Base-by-base conservation (phyloP, 2,113 vertebrate genomes). In the Triplophysa siluroides region DNA sequence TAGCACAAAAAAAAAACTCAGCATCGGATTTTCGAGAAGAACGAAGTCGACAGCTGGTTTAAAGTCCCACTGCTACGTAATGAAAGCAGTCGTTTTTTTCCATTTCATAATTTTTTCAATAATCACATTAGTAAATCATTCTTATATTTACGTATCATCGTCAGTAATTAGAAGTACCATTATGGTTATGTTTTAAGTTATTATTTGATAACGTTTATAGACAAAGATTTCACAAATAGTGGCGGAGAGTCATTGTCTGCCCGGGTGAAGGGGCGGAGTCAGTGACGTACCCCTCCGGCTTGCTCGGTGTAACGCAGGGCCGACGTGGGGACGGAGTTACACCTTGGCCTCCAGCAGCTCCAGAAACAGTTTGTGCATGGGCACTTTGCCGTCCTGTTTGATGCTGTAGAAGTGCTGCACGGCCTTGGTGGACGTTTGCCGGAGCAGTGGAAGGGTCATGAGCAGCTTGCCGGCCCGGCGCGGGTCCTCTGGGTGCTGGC, bases 281-380 rank as follows among this genome's bases (percentile, higher is more conserved):
- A 64, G 62, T 45, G 71, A 80, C 82, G 73, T 81, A 71, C 75
- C 84, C 85, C 63, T 82, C 60, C 63, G 29, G 64, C 85, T 89
- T 89, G 86, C 86, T 91, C 89, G 88, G 90, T 89, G 78, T 83
- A 70, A 61, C 64, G 68, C 69, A 38, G 76, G 89, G 89, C 87
- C 81, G 64, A 21, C 14, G 88, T 87, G 86, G 85, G 86, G 89
- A 86, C 60, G 88, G 90, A 92, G 93, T 98, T 96, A 99, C 91
- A 98, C 97, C 94, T 99, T 99, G 91, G 97, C 97, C 92, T 99
- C 98, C 89, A 99, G 95, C 93, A 99, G 96, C 95, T 99, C 97
- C 96, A 99, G 92, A 95, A 99, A 99, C 88, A 99, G 97, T 99
- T 99, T 99, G 95, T 99, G 98, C 98, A 99, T 99, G 91, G 98